Evolutionary conservation across 2,888 invertebrate species (phyloP), one percentile per base, ranked within the genome.

Genomic region (Agrotis puta): DNA sequence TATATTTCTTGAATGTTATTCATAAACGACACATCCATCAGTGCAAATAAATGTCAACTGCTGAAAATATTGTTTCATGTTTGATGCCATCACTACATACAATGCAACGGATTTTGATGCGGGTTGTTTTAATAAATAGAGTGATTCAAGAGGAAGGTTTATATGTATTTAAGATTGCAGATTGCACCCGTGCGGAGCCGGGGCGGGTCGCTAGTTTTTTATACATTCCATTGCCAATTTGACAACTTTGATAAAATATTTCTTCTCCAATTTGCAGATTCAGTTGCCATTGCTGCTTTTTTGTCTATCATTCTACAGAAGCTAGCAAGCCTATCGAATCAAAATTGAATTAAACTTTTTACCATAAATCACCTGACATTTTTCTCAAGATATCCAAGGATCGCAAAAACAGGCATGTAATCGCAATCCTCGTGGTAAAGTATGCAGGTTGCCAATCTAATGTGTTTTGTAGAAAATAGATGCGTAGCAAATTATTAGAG

Each of bases 341-440:
- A 3, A 43, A 51, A 76, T 51, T 47, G n/a, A n/a, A 58, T 51
- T 57, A n/a, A n/a, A 24, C 1, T 20, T 74, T 33, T 73, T 62
- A 56, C 43, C 2, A 20, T 61, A 66, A 64, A 58, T 56, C 68
- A 75, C 70, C 79, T 81, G 79, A 68, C 68, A 78, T 56, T 67
- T 72, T 70, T 56, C 66, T 53, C 50, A 22, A 45, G 45, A 62
- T 11, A 45, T 58, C 20, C 16, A 47, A 47, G 27, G 14, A 50
- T 57, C 24, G 64, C 59, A 81, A 83, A 83, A 76, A 77, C 62
- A 22, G 71, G 81, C 90, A 82, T 92, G 88, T 87, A 92, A 92
- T 92, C 65, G 13, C 39, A 87, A 93, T 90, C 92, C 74, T 79
- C 91, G 92, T 93, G 93, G 92, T 87, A 93, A 89, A 80, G 48